Evolutionary conservation across 2,113 vertebrate species (phyloP).

Genomic region (Dipodomys stephensi): DNA sequence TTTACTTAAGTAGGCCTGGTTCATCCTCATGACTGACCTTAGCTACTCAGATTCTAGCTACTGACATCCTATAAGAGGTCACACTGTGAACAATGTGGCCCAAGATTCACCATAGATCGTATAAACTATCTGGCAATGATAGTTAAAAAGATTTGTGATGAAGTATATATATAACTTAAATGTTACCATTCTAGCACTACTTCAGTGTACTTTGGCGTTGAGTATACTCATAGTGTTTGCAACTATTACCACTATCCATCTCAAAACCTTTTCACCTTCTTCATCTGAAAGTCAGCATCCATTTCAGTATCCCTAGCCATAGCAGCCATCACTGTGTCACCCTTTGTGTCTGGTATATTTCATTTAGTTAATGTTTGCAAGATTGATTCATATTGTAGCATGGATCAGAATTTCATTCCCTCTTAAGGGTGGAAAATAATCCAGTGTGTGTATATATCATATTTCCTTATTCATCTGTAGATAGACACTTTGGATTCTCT

Average conservation of each 20-base stretch:
- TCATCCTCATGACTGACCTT: neutral
- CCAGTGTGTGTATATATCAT: neutral
- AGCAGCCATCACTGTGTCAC: neutral
- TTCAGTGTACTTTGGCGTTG: neutral
- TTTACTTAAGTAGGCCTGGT: neutral
- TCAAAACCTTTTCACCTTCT: neutral
- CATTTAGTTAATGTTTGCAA: no score
- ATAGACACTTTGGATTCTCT: neutral
- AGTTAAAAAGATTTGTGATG: neutral
- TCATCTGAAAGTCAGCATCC: neutral
- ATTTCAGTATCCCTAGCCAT: neutral
- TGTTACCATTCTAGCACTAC: neutral
- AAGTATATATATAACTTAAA: neutral
- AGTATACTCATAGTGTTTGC: neutral
- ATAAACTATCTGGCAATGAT: neutral
- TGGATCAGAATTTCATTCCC: no score
- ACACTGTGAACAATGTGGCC: neutral
- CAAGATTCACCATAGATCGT: neutral
- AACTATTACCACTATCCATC: neutral
- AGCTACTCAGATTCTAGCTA: no score
- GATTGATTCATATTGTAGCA: no score
- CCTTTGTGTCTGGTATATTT: neutral
- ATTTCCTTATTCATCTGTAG: neutral
- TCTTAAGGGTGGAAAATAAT: no score
- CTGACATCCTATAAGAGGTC: no score